Base-by-base conservation (phyloP, 2,113 vertebrate genomes). In the Melanerpes aurifrons region DNA sequence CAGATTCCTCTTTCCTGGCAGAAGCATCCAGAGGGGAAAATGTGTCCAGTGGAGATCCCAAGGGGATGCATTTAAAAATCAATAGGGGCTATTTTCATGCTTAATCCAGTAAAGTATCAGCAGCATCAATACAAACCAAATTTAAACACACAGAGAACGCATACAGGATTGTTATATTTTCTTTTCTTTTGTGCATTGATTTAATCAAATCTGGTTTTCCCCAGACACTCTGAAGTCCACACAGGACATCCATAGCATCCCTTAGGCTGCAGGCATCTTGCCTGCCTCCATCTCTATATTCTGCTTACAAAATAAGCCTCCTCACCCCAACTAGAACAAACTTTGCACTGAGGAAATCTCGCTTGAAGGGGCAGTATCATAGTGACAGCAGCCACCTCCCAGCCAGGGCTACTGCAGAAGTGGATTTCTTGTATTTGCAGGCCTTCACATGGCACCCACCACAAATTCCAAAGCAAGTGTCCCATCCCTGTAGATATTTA, bases 21-120 rank as follows among this genome's bases (percentile, higher is more conserved):
- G 78, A 4, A 91, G 35, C 53, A 57, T 37, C 43, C 62, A 75
- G 28, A 72, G 8, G 21, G 21, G 22, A 91, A 61, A 7, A 6
- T 79, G 72, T 17, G 2, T 11, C 59, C 14, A 1, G 20, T 24
- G 35, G 20, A 72, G 43, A 40, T 82, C 86, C 82, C 66, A 68
- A 58, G 9, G 24, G 72, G 29, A 78, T 32, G n/a, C 73, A 94
- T 87, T 91, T 92, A 93, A 91, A 91, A 94, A 91, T 89, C 95
- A 68, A 93, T 58, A 83, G 35, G 54, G 35, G 26, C 26, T 89
- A 87, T 86, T 94, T 94, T 82, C 76, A 71, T 62, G 89, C 48
- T 66, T 86, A 91, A 91, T 69, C 24, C 21, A 9, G 87, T 58
- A 24, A 92, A 86, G 69, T 43, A 93, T 40, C 82, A 94, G 57